Evolutionary conservation across 2,888 invertebrate species (phyloP).

Genomic region (Lomographa bimaculata): DNA sequence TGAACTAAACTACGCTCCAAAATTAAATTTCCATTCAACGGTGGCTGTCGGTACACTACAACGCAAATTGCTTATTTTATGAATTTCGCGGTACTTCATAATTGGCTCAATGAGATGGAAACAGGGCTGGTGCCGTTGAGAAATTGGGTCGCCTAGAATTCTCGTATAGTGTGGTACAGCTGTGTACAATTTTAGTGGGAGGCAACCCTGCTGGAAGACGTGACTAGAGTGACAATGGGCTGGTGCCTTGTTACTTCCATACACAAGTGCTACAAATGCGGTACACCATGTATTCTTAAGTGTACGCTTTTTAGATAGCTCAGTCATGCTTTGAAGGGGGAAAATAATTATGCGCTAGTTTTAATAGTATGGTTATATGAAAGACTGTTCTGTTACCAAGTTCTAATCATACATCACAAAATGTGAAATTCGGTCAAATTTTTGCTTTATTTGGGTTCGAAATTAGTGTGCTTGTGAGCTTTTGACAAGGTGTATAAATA

Average conservation of each 20-base stretch:
- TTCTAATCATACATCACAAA: no score
- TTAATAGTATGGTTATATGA: neutral
- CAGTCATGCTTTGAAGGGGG: conserved; percentile 19
- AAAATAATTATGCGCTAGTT: conserved; percentile 24
- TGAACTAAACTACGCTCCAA: conserved; percentile 1
- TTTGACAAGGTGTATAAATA: no score
- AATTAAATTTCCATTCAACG: conserved; percentile 11
- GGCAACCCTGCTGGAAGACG: conserved; percentile 51
- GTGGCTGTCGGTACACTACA: conserved; percentile 9
- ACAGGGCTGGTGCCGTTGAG: conserved; percentile 44
- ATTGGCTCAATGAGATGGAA: conserved; percentile 39
- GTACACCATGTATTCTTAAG: conserved; percentile 41
- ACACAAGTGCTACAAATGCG: conserved; percentile 45
- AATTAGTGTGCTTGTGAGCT: no score
- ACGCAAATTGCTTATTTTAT: conserved; percentile 32
- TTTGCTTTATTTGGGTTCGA: no score
- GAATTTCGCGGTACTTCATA: conserved; percentile 34
- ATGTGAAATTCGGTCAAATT: no score
- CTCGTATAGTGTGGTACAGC: conserved; percentile 47
- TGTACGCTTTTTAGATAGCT: conserved; percentile 28
- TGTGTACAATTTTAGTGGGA: conserved; percentile 67
- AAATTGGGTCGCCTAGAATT: conserved; percentile 48
- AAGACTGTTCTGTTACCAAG: no score
- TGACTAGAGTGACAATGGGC: conserved; percentile 55
- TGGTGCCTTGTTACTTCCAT: conserved; percentile 45